A percentile compares a stretch with the other conserved stretches of the same genome.
phyloP scores from a whole-genome alignment of 2,797 vertebrate species.

The Gorsachius magnificus region DNA sequence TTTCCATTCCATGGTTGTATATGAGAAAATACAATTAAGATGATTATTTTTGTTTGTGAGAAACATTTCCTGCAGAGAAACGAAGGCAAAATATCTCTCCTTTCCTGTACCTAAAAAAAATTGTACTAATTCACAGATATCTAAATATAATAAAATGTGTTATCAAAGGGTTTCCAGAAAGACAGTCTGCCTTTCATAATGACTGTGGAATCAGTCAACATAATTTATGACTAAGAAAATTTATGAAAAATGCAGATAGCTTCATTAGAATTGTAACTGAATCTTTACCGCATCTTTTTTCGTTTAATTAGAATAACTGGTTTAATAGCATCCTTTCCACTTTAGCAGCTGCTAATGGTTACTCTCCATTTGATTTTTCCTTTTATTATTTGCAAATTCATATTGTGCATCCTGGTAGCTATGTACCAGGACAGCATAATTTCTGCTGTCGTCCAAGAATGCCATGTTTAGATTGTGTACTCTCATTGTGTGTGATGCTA shows the following conservation, averaged over 20 bases:
- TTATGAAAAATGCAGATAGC: background rate
- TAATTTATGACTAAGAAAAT: background rate
- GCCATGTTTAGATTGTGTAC: background rate
- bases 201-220: background rate
- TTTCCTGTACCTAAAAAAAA: background rate
- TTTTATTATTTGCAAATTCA: background rate
- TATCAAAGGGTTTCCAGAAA: background rate
- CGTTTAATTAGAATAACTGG: background rate
- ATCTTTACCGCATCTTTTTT: fast-evolving
- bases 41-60: background rate
- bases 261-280: background rate
- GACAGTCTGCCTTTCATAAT: background rate
- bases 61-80: background rate
- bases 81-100: background rate
- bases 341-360: background rate
- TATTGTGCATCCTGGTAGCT: fast-evolving
- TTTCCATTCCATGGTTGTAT: fast-evolving
- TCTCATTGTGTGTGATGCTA: background rate
- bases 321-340: background rate
- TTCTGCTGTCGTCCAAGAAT: background rate
- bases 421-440: background rate
- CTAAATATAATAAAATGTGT: background rate
- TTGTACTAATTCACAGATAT: background rate
- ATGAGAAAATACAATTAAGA: background rate
- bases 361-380: background rate